Conservation (phyloP, 2,113 vertebrate species). For the Anolis sagrei region DNA sequence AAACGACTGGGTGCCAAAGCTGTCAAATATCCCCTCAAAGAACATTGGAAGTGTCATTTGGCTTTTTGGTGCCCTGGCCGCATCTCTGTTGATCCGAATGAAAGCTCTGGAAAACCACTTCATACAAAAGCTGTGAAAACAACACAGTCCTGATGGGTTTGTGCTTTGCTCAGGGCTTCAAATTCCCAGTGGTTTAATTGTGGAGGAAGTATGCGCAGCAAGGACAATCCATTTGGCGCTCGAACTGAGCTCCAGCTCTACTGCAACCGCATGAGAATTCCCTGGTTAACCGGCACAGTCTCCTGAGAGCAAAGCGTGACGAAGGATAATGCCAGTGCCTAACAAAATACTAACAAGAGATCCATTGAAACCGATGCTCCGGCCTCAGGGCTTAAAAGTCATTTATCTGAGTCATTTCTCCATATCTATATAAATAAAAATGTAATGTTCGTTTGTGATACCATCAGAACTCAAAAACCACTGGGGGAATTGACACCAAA, state of each 20-base stretch:
- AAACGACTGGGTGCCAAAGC: too few relatives aligned
- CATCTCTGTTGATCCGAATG: too few relatives aligned
- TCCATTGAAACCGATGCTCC: background rate
- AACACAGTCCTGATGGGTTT: background rate
- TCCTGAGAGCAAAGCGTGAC: background rate
- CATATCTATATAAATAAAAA: too few relatives aligned
- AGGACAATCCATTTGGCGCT: constrained; percentile 23
- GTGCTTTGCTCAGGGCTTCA: background rate
- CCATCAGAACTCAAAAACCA: too few relatives aligned
- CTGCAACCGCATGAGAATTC: background rate
- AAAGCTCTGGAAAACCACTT: too few relatives aligned
- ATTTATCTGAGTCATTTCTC: too few relatives aligned
- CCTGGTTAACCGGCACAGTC: constrained; percentile 17
- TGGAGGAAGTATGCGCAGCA: background rate
- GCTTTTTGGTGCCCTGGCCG: too few relatives aligned
- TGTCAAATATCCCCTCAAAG: too few relatives aligned
- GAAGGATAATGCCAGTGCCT: accelerated
- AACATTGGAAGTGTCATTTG: too few relatives aligned
- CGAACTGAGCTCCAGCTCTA: background rate
- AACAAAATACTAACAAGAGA: background rate
- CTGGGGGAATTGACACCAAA: too few relatives aligned
- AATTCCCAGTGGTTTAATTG: constrained; percentile 15
- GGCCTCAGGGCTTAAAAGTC: background rate
- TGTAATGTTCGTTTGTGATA: too few relatives aligned
- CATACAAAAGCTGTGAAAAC: constrained; percentile 24